Evolutionary conservation across 1,140 invertebrate species (phyloP).

Genomic region (Pogonomyrmex barbatus): DNA sequence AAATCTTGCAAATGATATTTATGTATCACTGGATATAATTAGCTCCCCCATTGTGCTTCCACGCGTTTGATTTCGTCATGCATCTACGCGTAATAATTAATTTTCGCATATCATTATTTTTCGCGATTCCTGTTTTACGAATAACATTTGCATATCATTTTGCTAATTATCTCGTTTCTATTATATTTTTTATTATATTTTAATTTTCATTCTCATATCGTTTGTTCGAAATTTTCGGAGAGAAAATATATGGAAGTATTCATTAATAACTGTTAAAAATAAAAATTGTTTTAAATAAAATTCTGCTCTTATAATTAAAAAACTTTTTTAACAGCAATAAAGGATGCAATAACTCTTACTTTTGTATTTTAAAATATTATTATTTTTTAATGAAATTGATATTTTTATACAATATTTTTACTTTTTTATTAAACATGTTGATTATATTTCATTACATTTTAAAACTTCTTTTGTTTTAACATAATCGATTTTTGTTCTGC

Average conservation of each 20-base stretch:
- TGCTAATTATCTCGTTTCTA: neutral
- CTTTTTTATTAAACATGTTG: constrained; percentile 10
- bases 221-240: neutral
- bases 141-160: constrained; percentile 14
- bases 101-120: constrained; percentile 2
- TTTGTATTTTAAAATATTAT: constrained; percentile 21
- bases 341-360: neutral
- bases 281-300: neutral
- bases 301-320: neutral
- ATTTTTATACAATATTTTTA: neutral
- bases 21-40: neutral
- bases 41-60: neutral
- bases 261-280: constrained; percentile 2
- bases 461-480: neutral
- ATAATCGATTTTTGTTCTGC: neutral
- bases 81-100: neutral
- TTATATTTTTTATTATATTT: constrained; percentile 3
- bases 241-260: neutral
- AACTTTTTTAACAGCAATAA: neutral
- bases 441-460: neutral
- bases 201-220: neutral
- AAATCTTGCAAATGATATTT: neutral
- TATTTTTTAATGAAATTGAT: neutral
- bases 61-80: neutral
- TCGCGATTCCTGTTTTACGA: neutral